phyloP scores from a whole-genome alignment of 2,797 vertebrate species.

The Eospalax fontanierii region DNA sequence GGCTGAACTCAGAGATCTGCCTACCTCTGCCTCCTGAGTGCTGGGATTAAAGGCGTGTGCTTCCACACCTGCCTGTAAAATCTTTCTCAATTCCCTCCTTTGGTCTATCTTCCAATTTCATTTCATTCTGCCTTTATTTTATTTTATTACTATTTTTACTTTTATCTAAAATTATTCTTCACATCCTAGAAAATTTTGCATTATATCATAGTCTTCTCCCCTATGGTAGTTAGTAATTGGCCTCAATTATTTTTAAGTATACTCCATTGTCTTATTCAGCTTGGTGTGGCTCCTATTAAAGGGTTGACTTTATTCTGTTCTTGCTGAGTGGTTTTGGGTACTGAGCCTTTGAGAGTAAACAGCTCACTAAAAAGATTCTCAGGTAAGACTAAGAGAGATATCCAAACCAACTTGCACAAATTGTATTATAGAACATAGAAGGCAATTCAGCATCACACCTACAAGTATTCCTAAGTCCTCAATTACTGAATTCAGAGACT shows the following conservation, averaged over 20 bases:
- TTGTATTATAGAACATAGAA: background rate
- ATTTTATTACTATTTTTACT: background rate
- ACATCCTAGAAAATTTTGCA: background rate
- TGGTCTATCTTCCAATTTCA: background rate
- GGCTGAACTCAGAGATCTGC: too few relatives aligned
- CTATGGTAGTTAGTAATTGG: background rate
- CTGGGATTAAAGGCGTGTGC: too few relatives aligned
- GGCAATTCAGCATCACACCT: background rate
- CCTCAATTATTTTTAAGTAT: too few relatives aligned
- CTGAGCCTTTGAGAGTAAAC: background rate
- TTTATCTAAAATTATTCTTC: background rate
- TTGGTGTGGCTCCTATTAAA: background rate
- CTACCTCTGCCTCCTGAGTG: too few relatives aligned
- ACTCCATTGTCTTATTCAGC: background rate
- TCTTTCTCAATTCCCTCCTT: too few relatives aligned
- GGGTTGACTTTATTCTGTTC: background rate
- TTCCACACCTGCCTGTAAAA: too few relatives aligned
- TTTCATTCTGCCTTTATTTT: background rate
- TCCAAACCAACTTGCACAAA: background rate
- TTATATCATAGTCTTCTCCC: background rate
- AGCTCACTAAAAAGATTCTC: background rate
- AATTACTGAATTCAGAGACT: background rate
- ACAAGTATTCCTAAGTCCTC: background rate
- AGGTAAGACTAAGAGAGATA: background rate
- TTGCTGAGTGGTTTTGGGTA: background rate